Evolutionary conservation across 1,140 invertebrate species (phyloP), one percentile per base, ranked within the genome.

Genomic region (Cydia splendana): DNA sequence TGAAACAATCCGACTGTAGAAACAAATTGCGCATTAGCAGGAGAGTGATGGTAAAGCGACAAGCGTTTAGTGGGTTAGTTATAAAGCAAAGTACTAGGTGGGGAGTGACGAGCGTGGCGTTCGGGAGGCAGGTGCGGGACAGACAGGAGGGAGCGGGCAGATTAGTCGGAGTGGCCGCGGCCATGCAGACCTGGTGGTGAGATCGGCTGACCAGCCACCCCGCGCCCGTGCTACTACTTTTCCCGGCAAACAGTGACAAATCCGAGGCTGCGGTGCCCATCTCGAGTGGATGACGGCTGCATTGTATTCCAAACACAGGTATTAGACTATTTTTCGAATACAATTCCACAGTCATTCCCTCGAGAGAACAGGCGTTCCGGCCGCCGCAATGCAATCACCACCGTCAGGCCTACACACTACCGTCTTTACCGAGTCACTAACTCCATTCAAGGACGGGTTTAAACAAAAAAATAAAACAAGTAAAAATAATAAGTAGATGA

Each of bases 321-420:
- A 24, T 15, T 18, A 57, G 2, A 24, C 57, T 62, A 24, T 24
- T 62, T 62, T 12, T 12, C 57, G 57, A 62, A 62, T 20, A 24
- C 57, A 24, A 62, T 62, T 53, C 51, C n/a, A 18, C 76, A 78
- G 74, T 77, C 80, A 76, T 74, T 10, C 15, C 45, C 12, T 34
- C 53, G 45, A 57, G 74, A 15, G 13, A 42, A 38, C 12, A 34
- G 74, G 74, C 65, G 65, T 10, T 18, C 34, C 76, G 67, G 45
- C 82, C 81, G 85, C 87, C 88, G 83, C 80, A 80, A 77, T 82
- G 84, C 83, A 85, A 71, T 88, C 87, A 88, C 88, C 90, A 90
- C 89, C 89, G 88, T 91, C 90, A 91, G 90, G 91, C 91, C 91
- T 91, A 92, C 91, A 91, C 91, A 91, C 91, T 91, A 91, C 89